Conservation (phyloP, 2,888 invertebrate genomes). For the Caenorhabditis uteleia region DNA sequence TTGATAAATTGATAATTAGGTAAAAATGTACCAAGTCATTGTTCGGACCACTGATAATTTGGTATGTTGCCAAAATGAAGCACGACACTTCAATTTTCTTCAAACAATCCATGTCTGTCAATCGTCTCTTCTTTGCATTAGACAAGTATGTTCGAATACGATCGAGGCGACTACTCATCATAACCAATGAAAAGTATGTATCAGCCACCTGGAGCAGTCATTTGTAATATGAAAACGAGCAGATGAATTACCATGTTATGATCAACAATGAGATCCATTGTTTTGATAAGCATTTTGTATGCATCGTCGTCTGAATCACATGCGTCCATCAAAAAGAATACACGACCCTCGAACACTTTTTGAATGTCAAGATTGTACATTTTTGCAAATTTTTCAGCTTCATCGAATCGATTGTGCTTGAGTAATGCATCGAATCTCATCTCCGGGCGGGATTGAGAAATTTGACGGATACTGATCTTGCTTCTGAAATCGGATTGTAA, state of each 20-base stretch:
- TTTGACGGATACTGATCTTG: conserved; percentile 21
- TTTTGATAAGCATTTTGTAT: conserved; percentile 29
- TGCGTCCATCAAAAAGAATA: conserved; percentile 18
- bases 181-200: conserved; percentile 29
- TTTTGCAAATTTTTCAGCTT: conserved; percentile 49
- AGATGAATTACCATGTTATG: conserved; percentile 45
- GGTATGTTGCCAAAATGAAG: conserved; percentile 43
- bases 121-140: conserved; percentile 32
- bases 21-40: not conserved
- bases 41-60: conserved; percentile 29
- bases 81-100: conserved; percentile 19
- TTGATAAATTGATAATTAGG: not conserved
- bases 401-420: conserved; percentile 39
- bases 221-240: not conserved
- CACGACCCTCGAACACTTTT: conserved; percentile 29
- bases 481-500: conserved; percentile 5
- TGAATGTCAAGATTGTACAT: conserved; percentile 44
- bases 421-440: conserved; percentile 36
- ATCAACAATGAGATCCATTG: conserved; percentile 39
- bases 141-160: conserved; percentile 33
- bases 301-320: conserved; percentile 30
- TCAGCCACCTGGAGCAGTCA: conserved; percentile 28
- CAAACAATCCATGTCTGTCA: conserved; percentile 37
- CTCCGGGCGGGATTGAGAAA: conserved; percentile 37
- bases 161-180: conserved; percentile 35